Base-by-base conservation (phyloP, 2,797 vertebrate species). In the Nasua narica region DNA sequence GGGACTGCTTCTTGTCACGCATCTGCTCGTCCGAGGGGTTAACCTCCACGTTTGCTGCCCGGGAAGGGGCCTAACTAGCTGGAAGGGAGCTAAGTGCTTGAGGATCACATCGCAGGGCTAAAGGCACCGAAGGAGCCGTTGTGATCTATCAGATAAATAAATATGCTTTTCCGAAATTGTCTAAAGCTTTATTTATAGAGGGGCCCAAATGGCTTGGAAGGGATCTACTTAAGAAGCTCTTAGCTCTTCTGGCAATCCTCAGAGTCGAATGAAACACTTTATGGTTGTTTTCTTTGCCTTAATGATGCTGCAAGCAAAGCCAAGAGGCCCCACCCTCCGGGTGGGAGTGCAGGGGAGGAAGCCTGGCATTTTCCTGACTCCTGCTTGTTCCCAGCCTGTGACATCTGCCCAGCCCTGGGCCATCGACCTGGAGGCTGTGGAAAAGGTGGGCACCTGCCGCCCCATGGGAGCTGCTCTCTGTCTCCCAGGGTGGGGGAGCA, bases 141-240 rank as follows among this genome's bases (percentile, higher is more conserved):
- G 89, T 3, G 60, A 95, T 72, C 79, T 67, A 79, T 72, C 96
- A 19, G 93, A 93, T 91, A 94, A 97, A 96, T 92, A 96, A 92
- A 96, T 72, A 86, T 16, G n/a, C 84, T 90, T 60, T 86, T 89
- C 87, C 1, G 12, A 95, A 93, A 84, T 87, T 43, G 83, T 88
- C 91, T 50, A 29, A 79, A 87, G 89, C 84, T 72, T 97, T 96
- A 95, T 97, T 97, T 94, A 92, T 81, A 93, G 86, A 92, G 91
- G 84, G 87, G 81, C 87, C 95, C 92, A 85, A 95, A 95, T 81
- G 94, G 91, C 91, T 94, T 76, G 83, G 95, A 93, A 85, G 8
- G 18, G 90, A 90, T 78, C 91, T 95, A 69, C 95, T 70, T 86
- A 92, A 88, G 96, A 92, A 90, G 96, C 96, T 93, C 95, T 97